Evolutionary conservation across 1,140 invertebrate species (phyloP).

Genomic region (Leptinotarsa defecta): DNA sequence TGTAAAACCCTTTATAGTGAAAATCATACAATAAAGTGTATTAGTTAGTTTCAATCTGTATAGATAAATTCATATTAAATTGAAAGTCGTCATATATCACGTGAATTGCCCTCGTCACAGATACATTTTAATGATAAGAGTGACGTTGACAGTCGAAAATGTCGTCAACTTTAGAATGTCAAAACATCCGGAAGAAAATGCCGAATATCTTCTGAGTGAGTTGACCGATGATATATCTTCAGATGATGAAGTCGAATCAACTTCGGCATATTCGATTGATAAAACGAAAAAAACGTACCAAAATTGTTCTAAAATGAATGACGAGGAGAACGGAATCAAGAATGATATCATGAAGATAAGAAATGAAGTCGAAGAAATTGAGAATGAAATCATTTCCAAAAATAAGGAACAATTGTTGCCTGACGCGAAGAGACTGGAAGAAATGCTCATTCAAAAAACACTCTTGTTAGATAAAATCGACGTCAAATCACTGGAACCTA

Average conservation of each 20-base stretch:
- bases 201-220: constrained; percentile 29
- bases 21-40: no score
- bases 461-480: constrained; percentile 41
- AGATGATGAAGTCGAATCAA: constrained; percentile 14
- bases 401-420: constrained; percentile 23
- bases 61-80: no score
- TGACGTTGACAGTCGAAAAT: constrained; percentile 1
- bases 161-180: background rate
- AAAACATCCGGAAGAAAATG: background rate
- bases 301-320: background rate
- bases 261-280: constrained; percentile 8
- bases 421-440: constrained; percentile 35
- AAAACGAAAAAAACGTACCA: constrained; percentile 11
- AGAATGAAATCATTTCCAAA: constrained; percentile 20
- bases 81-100: no score
- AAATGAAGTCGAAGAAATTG: constrained; percentile 31
- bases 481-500: constrained; percentile 16
- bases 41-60: no score
- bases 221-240: constrained; percentile 23
- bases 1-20: no score
- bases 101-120: no score
- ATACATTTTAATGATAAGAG: no score
- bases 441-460: constrained; percentile 37
- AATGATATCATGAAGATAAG: constrained; percentile 32
- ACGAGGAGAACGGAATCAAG: constrained; percentile 12